Percentiles rank a stretch among this genome's conserved stretches.
Conservation (phyloP, 2,113 vertebrate species). For the Mesitornis unicolor region DNA sequence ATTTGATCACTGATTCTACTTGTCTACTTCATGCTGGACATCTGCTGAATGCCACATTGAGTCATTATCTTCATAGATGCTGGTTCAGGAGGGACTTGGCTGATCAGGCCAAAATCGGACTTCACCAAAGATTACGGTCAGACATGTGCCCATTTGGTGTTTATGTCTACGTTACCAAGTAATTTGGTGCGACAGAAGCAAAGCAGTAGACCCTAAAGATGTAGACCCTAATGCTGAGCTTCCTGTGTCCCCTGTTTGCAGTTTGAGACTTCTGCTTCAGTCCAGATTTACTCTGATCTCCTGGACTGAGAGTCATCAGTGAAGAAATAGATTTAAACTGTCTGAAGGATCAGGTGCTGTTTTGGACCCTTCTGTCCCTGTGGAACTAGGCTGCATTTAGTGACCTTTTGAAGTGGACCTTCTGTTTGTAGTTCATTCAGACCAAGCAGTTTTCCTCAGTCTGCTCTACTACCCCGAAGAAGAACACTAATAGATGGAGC, state of each 20-base stretch:
- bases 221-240: neutral
- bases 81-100: neutral
- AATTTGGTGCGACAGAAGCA: neutral
- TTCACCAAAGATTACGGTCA: neutral
- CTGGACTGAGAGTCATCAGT: neutral
- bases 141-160: accelerated
- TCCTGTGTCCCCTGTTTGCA: neutral
- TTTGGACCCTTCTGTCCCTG: neutral
- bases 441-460: neutral
- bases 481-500: neutral
- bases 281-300: neutral
- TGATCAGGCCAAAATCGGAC: neutral
- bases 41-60: neutral
- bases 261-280: neutral
- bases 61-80: neutral
- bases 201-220: neutral
- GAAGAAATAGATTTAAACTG: neutral
- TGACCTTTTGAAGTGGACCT: neutral
- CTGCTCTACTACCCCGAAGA: neutral
- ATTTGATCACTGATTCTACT: neutral
- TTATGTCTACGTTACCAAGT: neutral
- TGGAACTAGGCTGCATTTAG: neutral
- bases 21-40: neutral
- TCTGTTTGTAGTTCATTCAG: neutral
- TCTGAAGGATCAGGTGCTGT: neutral